phyloP scores from a whole-genome alignment of 2,888 invertebrate species.

The Xestia sexstrigata region DNA sequence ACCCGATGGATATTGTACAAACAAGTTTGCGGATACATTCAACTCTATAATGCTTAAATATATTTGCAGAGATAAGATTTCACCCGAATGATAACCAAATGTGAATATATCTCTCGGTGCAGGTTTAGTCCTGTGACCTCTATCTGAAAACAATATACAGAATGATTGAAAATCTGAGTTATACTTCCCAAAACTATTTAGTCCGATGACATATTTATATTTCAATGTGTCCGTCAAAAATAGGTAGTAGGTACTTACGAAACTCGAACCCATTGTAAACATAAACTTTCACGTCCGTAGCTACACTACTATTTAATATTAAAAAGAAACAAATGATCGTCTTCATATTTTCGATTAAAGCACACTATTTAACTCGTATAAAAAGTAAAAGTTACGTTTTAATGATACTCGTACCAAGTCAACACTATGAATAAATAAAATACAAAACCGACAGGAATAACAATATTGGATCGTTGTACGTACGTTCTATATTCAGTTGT shows the following conservation, averaged over 20 bases:
- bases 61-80: neutral
- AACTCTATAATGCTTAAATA: neutral
- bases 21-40: neutral
- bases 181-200: neutral
- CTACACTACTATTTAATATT: neutral
- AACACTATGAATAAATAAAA: neutral
- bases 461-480: neutral
- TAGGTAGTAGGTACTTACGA: slow-evolving; percentile 5
- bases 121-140: neutral
- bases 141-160: neutral
- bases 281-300: neutral
- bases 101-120: neutral
- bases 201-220: no score
- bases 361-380: neutral
- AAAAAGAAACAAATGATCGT: neutral
- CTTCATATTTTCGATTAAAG: slow-evolving; percentile 5
- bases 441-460: neutral
- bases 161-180: neutral
- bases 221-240: neutral
- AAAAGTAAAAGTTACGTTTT: neutral
- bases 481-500: neutral
- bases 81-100: neutral
- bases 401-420: neutral
- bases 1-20: slow-evolving; percentile 1
- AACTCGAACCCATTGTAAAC: neutral